These are phyloP conservation scores for Tanypteryx hageni DNA, from an alignment of 2,888 invertebrate species.

Conservation along the genomic window DNA sequence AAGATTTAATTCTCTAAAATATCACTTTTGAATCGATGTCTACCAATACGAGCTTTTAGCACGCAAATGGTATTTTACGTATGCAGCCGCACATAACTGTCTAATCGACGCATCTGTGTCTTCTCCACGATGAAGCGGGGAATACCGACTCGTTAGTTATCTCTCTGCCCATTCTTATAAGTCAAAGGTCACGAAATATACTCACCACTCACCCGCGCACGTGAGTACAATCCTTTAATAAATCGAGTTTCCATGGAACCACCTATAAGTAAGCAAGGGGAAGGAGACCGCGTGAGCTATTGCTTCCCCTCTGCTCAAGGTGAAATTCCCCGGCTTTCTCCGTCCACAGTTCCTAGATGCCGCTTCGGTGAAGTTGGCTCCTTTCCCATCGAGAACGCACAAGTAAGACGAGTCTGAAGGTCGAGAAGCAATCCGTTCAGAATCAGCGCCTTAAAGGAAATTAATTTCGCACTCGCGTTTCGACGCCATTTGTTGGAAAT, in stretches of 20 bases:
- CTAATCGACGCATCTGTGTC: too few relatives aligned
- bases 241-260: too few relatives aligned
- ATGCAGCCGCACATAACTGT: too few relatives aligned
- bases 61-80: too few relatives aligned
- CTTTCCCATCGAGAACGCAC: slow-evolving; percentile 9
- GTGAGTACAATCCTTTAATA: too few relatives aligned
- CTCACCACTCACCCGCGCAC: too few relatives aligned
- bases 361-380: background rate
- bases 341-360: too few relatives aligned
- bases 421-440: background rate
- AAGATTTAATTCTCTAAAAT: too few relatives aligned
- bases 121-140: too few relatives aligned
- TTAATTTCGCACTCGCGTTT: background rate
- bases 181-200: background rate
- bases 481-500: background rate
- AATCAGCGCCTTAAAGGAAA: slow-evolving; percentile 15
- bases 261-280: background rate
- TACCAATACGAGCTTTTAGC: too few relatives aligned
- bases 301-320: background rate
- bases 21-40: too few relatives aligned
- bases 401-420: slow-evolving; percentile 12
- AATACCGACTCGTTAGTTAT: too few relatives aligned
- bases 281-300: background rate
- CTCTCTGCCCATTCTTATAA: slow-evolving; percentile 9
- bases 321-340: slow-evolving; percentile 30